These are phyloP conservation scores for Parazoanthus atlanticus DNA, from an alignment of 92 coral and sea anemone species.

Conservation along the genomic window DNA sequence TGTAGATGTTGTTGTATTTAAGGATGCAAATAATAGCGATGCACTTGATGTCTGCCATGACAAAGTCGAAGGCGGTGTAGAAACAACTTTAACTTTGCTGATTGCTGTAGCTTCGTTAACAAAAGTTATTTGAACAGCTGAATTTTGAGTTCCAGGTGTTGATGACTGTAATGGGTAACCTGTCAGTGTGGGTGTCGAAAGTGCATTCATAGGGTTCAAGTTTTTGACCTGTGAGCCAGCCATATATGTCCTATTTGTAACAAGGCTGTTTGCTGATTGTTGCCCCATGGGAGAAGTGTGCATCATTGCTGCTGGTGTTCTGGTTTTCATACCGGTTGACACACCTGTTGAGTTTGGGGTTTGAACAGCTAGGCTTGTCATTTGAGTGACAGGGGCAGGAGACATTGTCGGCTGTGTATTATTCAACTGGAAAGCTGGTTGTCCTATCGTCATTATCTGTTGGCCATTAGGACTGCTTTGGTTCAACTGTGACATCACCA, in stretches of 20 bases:
- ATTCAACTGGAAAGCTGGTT: background rate
- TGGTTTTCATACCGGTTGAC: background rate
- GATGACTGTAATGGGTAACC: background rate
- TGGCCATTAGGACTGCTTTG: background rate
- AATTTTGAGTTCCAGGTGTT: background rate
- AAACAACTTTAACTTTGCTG: slow-evolving; percentile 37
- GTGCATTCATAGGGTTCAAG: background rate
- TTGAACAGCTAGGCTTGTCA: background rate
- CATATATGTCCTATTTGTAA: slow-evolving; percentile 5
- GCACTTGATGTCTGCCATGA: background rate
- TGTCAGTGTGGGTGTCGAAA: background rate
- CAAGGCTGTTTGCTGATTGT: background rate
- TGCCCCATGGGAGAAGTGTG: slow-evolving; percentile 4
- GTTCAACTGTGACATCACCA: background rate
- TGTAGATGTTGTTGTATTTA: slow-evolving; percentile 31
- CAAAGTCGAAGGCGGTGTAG: slow-evolving; percentile 20
- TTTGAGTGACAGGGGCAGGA: slow-evolving; percentile 5
- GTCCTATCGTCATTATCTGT: background rate
- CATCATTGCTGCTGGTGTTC: background rate
- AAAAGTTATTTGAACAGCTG: slow-evolving; percentile 32
- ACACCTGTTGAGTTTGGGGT: background rate
- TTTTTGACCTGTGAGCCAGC: background rate
- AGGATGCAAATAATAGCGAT: slow-evolving; percentile 11
- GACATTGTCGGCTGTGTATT: background rate
- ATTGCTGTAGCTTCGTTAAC: slow-evolving; percentile 43